Percentiles rank a stretch among this genome's conserved stretches.
Conservation (phyloP, 2,113 vertebrate genomes). For the Verasper variegatus region DNA sequence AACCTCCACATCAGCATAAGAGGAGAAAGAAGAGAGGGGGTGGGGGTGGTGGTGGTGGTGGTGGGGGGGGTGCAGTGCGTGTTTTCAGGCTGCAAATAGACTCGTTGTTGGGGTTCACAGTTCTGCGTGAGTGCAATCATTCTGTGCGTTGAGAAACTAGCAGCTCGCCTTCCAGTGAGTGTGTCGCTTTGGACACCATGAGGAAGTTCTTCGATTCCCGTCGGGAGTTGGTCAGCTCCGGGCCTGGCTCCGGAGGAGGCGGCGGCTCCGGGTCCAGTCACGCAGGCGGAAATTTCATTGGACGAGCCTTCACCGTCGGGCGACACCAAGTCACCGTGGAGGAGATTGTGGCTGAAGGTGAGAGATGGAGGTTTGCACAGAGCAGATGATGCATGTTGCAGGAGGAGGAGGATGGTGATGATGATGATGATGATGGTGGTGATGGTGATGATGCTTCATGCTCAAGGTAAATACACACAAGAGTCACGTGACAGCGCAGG, state of each 20-base stretch:
- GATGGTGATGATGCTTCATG: neutral
- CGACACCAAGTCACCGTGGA: slow-evolving; percentile 96
- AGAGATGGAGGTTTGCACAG: slow-evolving; percentile 13
- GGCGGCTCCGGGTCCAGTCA: slow-evolving; percentile 86
- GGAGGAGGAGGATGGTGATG: neutral
- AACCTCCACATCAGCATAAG: slow-evolving; percentile 42
- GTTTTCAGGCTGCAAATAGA: slow-evolving; percentile 38
- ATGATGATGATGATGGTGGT: neutral
- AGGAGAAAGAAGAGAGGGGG: neutral
- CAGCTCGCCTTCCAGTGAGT: neutral
- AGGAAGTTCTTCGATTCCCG: slow-evolving; percentile 99
- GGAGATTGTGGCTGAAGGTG: slow-evolving; percentile 98
- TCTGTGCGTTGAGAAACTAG: slow-evolving; percentile 10
- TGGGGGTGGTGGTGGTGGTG: too few relatives aligned
- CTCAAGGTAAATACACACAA: slow-evolving; percentile 3
- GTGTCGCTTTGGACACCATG: slow-evolving; percentile 77
- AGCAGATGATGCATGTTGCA: slow-evolving; percentile 19
- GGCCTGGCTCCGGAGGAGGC: slow-evolving; percentile 91
- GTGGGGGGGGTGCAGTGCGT: neutral
- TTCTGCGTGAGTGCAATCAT: slow-evolving; percentile 17
- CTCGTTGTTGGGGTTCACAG: slow-evolving; percentile 6
- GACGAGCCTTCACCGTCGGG: slow-evolving; percentile 91
- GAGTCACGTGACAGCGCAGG: slow-evolving; percentile 27
- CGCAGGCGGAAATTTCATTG: slow-evolving; percentile 92
- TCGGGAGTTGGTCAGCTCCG: slow-evolving; percentile 92